Conservation (phyloP, 1,140 invertebrate genomes). For the Lepeophtheirus salmonis region DNA sequence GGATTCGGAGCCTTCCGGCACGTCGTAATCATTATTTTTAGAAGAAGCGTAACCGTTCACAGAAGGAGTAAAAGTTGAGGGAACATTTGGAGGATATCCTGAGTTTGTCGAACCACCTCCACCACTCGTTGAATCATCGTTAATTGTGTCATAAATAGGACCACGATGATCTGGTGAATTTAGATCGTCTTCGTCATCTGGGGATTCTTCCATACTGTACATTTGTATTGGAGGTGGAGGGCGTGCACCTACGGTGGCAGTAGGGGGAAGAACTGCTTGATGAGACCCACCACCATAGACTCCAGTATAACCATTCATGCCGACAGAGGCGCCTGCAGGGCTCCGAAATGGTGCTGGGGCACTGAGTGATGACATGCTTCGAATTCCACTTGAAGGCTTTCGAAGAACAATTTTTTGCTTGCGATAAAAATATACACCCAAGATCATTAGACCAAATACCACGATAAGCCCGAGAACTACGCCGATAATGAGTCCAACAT, state of each 20-base stretch:
- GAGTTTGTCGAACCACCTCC: too few relatives aligned
- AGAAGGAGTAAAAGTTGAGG: neutral
- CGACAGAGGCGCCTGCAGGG: neutral
- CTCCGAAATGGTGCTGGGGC: neutral
- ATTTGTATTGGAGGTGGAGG: constrained; percentile 15
- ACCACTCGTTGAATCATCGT: neutral
- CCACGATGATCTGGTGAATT: too few relatives aligned
- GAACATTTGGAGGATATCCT: too few relatives aligned
- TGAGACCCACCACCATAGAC: neutral
- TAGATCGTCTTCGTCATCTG: neutral
- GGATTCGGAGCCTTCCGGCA: constrained; percentile 3
- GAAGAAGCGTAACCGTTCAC: neutral
- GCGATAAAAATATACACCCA: constrained; percentile 12
- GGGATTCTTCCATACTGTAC: constrained; percentile 11
- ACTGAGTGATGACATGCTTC: neutral
- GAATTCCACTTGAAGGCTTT: neutral
- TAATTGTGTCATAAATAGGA: constrained; percentile 16
- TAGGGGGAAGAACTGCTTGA: neutral
- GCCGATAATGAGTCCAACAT: constrained; percentile 5
- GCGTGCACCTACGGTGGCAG: neutral
- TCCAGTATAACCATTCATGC: neutral
- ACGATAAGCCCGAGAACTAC: constrained; percentile 12
- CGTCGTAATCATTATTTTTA: constrained; percentile 7
- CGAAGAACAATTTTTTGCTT: neutral
- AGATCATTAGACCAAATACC: constrained; percentile 2